Percentiles rank a stretch among this genome's conserved stretches.
phyloP scores from a whole-genome alignment of 92 coral and sea anemone species.

The Hydrozoanthus gracilis region DNA sequence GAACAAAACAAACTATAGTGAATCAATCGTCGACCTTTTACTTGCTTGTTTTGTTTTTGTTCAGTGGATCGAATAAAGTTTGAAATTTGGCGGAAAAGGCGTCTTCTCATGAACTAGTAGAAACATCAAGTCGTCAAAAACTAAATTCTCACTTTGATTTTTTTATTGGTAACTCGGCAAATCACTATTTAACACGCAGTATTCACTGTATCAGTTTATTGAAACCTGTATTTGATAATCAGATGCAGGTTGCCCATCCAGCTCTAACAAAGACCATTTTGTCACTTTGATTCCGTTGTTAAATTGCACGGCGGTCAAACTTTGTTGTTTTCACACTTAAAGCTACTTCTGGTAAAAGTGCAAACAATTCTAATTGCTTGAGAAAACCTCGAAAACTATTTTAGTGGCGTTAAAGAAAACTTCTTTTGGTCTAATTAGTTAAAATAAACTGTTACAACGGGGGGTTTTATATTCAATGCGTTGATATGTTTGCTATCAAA shows the following conservation, averaged over 20 bases:
- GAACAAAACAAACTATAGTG: slow-evolving; percentile 32
- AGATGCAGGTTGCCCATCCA: no score
- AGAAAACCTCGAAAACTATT: no score
- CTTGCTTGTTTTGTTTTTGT: slow-evolving; percentile 40
- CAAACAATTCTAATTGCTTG: no score
- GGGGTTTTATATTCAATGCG: background rate
- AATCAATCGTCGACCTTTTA: slow-evolving; percentile 39
- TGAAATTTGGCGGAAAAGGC: slow-evolving; percentile 45
- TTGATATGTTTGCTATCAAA: background rate
- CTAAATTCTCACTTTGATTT: background rate
- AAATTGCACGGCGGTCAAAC: no score
- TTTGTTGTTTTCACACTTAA: no score
- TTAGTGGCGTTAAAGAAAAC: no score
- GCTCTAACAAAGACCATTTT: no score
- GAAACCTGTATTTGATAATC: background rate
- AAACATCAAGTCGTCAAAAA: background rate
- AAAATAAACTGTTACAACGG: no score
- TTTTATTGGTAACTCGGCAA: background rate
- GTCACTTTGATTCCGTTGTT: no score
- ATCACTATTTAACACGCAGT: background rate
- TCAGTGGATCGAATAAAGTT: slow-evolving; percentile 42
- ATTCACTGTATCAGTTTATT: background rate
- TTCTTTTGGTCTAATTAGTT: no score
- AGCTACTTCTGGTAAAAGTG: no score
- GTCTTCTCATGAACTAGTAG: background rate